These are phyloP conservation scores for Drosophila flavopinicola DNA, from an alignment of 2,888 invertebrate genomes.

Conservation along the genomic window DNA sequence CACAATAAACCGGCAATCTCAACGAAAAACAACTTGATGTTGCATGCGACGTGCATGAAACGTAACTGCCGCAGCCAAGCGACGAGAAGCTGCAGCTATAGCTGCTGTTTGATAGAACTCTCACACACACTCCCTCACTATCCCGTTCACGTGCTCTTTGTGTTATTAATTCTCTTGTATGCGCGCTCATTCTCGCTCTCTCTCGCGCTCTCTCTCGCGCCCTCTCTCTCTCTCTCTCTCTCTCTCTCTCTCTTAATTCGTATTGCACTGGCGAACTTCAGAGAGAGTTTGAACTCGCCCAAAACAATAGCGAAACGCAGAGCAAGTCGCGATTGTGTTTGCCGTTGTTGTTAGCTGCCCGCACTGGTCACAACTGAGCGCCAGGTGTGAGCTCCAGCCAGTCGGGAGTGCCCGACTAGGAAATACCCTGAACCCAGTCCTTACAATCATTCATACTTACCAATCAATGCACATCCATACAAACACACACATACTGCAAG, in stretches of 20 bases:
- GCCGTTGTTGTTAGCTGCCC: conserved; percentile 70
- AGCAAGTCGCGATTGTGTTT: conserved; percentile 51
- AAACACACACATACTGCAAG: too few species aligned
- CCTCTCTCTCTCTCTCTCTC: neutral
- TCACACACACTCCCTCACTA: conserved; percentile 44
- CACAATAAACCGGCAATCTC: conserved; percentile 22
- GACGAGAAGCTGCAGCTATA: conserved; percentile 58
- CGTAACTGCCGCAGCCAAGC: conserved; percentile 58
- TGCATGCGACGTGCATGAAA: conserved; percentile 63
- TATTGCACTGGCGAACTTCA: conserved; percentile 38
- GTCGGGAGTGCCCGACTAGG: too few species aligned
- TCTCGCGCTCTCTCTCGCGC: conserved; percentile 4
- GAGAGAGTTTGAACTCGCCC: conserved; percentile 51
- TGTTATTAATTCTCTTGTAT: conserved; percentile 17
- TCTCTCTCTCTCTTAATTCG: too few species aligned
- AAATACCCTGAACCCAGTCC: too few species aligned
- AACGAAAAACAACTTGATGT: conserved; percentile 53
- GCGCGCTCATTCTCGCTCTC: too few species aligned
- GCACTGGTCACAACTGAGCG: conserved; percentile 71
- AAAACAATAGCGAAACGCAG: too few species aligned
- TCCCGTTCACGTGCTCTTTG: conserved; percentile 28
- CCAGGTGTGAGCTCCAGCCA: conserved; percentile 65
- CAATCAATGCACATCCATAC: too few species aligned
- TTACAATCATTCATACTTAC: too few species aligned
- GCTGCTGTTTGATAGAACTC: conserved; percentile 43